phyloP scores from a whole-genome alignment of 1,140 invertebrate genomes.

The Rhizoglyphus robini region DNA sequence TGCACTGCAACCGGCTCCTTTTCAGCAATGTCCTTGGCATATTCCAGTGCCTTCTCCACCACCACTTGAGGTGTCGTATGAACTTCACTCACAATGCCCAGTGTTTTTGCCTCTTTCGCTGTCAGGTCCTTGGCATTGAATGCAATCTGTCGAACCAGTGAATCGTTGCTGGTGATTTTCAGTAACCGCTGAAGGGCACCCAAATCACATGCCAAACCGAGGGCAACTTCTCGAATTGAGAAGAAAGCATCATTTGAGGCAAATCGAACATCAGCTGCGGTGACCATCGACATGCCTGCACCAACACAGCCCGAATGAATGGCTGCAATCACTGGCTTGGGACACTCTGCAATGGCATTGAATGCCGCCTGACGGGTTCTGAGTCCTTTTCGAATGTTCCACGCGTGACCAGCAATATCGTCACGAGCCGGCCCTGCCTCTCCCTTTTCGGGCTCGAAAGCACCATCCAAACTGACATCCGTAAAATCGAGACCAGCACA shows the following conservation, averaged over 20 bases:
- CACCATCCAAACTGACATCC: no score
- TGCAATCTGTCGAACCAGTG: constrained; percentile 67
- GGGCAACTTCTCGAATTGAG: constrained; percentile 66
- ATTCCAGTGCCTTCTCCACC: constrained; percentile 50
- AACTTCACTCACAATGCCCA: constrained; percentile 60
- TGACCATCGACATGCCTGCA: constrained; percentile 70
- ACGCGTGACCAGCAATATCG: constrained; percentile 65
- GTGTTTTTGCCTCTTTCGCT: constrained; percentile 61
- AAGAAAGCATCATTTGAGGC: constrained; percentile 82
- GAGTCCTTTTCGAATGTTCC: constrained; percentile 50
- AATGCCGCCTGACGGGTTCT: constrained; percentile 59
- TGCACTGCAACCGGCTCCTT: constrained; percentile 92
- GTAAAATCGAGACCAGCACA: constrained; percentile 48
- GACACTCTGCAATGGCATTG: constrained; percentile 60
- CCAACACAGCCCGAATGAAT: constrained; percentile 80
- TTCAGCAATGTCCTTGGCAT: constrained; percentile 64
- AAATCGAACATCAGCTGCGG: constrained; percentile 78
- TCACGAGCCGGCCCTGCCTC: constrained; percentile 33
- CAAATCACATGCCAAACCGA: constrained; percentile 83
- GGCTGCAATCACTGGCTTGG: constrained; percentile 77
- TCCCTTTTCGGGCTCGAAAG: no score
- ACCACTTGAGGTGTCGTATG: constrained; percentile 56
- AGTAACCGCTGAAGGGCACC: constrained; percentile 83
- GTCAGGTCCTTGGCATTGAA: constrained; percentile 69
- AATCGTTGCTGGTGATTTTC: constrained; percentile 77